These are phyloP conservation scores for Belonocnema kinseyi DNA, from an alignment of 1,140 invertebrate genomes.

Conservation along the genomic window DNA sequence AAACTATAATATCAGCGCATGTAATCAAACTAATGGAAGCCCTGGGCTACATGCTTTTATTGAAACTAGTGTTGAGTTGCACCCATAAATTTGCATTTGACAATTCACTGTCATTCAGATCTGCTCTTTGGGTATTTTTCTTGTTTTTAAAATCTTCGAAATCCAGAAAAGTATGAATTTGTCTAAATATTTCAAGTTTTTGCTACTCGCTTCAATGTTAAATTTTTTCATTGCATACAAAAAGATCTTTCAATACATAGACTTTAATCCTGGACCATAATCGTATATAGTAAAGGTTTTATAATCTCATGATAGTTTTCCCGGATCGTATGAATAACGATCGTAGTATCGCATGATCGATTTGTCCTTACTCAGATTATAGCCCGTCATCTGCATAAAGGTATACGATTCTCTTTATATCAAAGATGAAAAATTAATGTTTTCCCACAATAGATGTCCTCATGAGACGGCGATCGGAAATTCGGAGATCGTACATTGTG, in stretches of 20 bases:
- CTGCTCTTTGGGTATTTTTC: background rate
- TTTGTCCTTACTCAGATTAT: conserved; percentile 6
- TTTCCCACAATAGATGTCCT: background rate
- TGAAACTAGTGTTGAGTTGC: background rate
- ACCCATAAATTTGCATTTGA: background rate
- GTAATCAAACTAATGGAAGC: conserved; percentile 72
- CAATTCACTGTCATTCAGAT: background rate
- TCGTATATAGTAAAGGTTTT: too few relatives aligned
- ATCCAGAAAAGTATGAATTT: background rate
- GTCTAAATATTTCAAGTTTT: background rate
- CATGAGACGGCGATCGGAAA: background rate
- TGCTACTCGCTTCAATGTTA: background rate
- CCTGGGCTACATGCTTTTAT: conserved; percentile 22
- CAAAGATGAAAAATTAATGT: conserved; percentile 20
- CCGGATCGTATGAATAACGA: conserved; percentile 6
- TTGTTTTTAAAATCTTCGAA: background rate
- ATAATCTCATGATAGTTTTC: background rate
- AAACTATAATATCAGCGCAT: conserved; percentile 29
- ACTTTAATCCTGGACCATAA: too few relatives aligned
- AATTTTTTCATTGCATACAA: background rate
- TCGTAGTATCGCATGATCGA: background rate
- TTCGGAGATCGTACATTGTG: conserved; percentile 9
- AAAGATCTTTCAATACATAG: too few relatives aligned
- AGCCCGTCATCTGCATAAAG: background rate
- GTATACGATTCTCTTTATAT: conserved; percentile 2